Conservation (phyloP, 1,140 invertebrate genomes). For the Calliphora vicina region DNA sequence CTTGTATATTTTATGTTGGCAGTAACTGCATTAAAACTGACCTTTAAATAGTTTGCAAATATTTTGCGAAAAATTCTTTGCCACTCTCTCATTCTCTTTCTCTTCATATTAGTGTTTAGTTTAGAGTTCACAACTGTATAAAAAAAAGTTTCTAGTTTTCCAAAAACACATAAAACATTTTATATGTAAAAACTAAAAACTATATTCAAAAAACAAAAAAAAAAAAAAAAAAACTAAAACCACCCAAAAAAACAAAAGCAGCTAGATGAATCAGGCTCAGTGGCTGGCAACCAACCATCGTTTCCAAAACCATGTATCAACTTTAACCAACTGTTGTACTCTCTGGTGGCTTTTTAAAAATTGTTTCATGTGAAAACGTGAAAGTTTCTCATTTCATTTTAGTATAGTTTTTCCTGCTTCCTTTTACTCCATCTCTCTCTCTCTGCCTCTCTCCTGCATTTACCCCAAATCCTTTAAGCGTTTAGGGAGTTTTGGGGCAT, state of each 20-base stretch:
- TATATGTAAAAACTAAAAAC: neutral
- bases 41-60: conserved; percentile 18
- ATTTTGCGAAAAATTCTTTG: conserved; percentile 13
- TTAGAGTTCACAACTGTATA: neutral
- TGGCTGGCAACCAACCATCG: neutral
- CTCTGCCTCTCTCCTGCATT: neutral
- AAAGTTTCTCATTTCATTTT: conserved; percentile 20
- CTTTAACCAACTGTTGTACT: conserved; percentile 34
- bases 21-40: conserved; percentile 22
- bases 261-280: neutral
- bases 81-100: no score
- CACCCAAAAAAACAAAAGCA: neutral
- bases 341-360: conserved; percentile 31
- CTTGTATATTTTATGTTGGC: neutral
- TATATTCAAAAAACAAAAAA: no score
- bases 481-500: neutral
- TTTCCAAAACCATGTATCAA: neutral
- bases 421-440: neutral
- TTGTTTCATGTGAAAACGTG: conserved; percentile 14
- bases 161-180: neutral
- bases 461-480: neutral
- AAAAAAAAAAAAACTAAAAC: neutral
- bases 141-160: neutral
- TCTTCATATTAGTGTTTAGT: no score
- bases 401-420: neutral